Conservation (phyloP, 2,113 vertebrate species). For the Nanorana parkeri region DNA sequence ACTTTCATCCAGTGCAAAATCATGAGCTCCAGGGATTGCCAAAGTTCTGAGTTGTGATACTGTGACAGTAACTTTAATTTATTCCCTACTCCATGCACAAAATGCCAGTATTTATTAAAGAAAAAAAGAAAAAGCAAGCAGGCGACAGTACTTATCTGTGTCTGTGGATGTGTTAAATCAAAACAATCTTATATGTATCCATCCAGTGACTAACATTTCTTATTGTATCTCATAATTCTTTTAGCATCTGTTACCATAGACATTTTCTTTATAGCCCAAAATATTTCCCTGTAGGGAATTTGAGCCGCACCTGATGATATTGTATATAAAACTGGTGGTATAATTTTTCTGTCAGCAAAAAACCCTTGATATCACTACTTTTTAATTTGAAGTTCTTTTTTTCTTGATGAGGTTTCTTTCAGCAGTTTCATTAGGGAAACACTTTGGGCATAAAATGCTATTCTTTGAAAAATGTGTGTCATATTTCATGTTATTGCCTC, state of each 20-base stretch:
- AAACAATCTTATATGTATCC: conserved; percentile 29
- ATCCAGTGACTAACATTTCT: conserved; percentile 8
- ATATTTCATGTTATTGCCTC: too few species aligned
- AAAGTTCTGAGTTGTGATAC: conserved; percentile 18
- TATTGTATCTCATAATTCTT: conserved; percentile 30
- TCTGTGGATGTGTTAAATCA: conserved; percentile 42
- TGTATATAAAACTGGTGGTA: too few species aligned
- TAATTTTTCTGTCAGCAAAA: too few species aligned
- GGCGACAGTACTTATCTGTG: conserved; percentile 35
- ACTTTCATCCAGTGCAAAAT: conserved; percentile 35
- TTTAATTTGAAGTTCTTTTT: too few species aligned
- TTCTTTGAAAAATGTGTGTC: too few species aligned
- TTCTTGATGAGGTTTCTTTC: too few species aligned
- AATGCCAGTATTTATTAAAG: conserved; percentile 51
- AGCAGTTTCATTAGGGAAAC: too few species aligned
- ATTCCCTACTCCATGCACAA: conserved; percentile 34
- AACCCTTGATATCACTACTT: too few species aligned
- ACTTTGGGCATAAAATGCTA: too few species aligned
- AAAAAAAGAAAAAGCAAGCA: not conserved
- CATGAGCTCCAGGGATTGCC: conserved; percentile 5
- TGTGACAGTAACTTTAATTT: conserved; percentile 38
- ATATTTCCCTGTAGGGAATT: not conserved
- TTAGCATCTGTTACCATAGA: conserved; percentile 15
- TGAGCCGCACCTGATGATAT: too few species aligned
- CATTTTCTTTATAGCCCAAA: conserved; percentile 18